phyloP scores from a whole-genome alignment of 2,113 vertebrate species.

The Morone saxatilis region DNA sequence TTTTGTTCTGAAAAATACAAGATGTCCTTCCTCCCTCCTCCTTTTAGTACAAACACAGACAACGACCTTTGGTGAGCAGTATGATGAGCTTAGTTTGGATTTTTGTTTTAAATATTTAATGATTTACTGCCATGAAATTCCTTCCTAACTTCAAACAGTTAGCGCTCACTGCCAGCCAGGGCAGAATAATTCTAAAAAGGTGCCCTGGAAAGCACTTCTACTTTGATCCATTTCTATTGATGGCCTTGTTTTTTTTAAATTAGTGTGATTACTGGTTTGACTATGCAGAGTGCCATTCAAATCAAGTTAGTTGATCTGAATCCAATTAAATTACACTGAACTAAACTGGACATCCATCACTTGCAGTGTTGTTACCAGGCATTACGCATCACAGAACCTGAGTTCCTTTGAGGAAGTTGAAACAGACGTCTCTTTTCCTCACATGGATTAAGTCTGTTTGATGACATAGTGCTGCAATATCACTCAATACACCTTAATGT shows the following conservation, averaged over 20 bases:
- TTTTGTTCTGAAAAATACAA: not conserved
- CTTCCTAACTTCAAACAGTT: not conserved
- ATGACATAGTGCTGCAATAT: constrained; percentile 17
- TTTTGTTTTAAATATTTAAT: constrained; percentile 18
- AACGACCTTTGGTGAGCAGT: constrained; percentile 8
- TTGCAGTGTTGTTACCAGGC: not conserved
- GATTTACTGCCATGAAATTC: not conserved
- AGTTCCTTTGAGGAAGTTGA: constrained; percentile 29
- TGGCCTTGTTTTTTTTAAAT: not conserved
- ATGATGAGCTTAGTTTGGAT: not conserved
- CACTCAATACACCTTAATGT: not conserved
- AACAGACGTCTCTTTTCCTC: constrained; percentile 11
- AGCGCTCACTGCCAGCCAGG: not conserved
- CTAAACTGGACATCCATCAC: not conserved
- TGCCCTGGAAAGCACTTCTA: not conserved
- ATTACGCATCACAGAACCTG: not conserved
- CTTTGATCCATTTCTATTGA: not conserved
- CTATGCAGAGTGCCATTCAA: not conserved
- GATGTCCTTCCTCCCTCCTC: not conserved
- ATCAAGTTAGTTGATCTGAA: not conserved
- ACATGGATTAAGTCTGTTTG: constrained; percentile 34
- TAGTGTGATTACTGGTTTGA: not conserved
- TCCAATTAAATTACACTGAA: not conserved
- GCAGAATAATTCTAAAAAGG: not conserved
- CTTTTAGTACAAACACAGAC: not conserved